Conservation (phyloP, 1,140 invertebrate genomes). For the Cecropterus lyciades region DNA sequence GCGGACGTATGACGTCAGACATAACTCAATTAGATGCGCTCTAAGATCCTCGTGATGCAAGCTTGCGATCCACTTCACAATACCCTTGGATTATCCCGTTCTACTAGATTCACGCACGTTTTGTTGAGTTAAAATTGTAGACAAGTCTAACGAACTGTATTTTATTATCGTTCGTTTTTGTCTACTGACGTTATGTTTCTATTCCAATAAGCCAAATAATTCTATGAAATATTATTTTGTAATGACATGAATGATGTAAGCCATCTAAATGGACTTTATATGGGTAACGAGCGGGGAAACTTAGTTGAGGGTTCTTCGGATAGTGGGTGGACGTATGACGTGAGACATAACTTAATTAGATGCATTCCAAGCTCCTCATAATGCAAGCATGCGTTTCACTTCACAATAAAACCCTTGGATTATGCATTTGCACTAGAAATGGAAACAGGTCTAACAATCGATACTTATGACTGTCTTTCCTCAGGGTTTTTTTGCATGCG, state of each 20-base stretch:
- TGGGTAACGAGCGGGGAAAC: conserved; percentile 47
- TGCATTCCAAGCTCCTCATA: not conserved
- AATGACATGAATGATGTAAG: not conserved
- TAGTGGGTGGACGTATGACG: conserved; percentile 16
- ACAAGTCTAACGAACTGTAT: too few species aligned
- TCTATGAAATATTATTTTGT: too few species aligned
- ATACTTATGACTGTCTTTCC: too few species aligned
- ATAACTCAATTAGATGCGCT: not conserved
- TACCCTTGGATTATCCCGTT: not conserved
- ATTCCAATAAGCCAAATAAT: too few species aligned
- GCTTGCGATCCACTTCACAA: not conserved
- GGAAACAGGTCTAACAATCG: too few species aligned
- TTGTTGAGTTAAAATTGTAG: too few species aligned
- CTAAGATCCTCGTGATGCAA: not conserved
- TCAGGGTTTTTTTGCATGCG: too few species aligned
- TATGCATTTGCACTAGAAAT: too few species aligned
- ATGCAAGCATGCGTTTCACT: not conserved
- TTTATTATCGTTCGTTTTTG: too few species aligned
- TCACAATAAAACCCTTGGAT: too few species aligned
- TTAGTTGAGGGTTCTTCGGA: conserved; percentile 4
- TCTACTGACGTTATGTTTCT: too few species aligned
- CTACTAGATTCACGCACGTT: too few species aligned
- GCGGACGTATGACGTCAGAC: conserved; percentile 21
- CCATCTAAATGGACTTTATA: conserved; percentile 51
- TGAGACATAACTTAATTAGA: conserved; percentile 6